phyloP scores from a whole-genome alignment of 1,140 invertebrate genomes.

The Solenopsis fugax region DNA sequence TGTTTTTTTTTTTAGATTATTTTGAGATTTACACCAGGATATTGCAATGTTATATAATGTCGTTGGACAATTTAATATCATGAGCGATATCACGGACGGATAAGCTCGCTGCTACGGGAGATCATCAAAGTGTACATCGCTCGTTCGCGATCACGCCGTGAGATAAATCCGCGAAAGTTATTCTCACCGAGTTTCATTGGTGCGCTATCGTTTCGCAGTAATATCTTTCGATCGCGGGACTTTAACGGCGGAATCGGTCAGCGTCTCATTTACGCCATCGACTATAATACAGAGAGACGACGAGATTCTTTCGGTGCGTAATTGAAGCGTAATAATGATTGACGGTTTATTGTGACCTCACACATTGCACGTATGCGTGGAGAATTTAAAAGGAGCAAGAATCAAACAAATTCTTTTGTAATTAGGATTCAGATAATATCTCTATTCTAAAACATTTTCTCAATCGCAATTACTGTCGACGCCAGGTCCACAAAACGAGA shows the following conservation, averaged over 20 bases:
- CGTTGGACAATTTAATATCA: slow-evolving; percentile 33
- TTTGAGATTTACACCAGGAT: background rate
- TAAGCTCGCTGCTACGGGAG: background rate
- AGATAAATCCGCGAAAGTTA: slow-evolving; percentile 35
- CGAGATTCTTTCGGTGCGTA: slow-evolving; percentile 55
- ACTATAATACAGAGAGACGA: slow-evolving; percentile 37
- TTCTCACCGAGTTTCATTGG: slow-evolving; percentile 8
- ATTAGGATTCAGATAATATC: background rate
- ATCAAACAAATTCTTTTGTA: background rate
- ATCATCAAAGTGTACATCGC: slow-evolving; percentile 15
- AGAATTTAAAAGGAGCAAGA: background rate
- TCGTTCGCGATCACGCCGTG: slow-evolving; percentile 30
- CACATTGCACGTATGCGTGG: background rate
- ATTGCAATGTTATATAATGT: slow-evolving; percentile 1
- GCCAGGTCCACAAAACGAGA: background rate
- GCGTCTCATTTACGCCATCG: slow-evolving; percentile 66
- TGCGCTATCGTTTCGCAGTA: slow-evolving; percentile 18
- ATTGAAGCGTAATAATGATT: slow-evolving; percentile 50
- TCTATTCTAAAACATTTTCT: background rate
- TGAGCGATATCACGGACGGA: slow-evolving; percentile 9
- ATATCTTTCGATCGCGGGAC: slow-evolving; percentile 30
- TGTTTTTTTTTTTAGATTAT: background rate
- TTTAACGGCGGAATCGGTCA: slow-evolving; percentile 56
- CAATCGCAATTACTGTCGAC: background rate
- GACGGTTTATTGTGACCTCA: slow-evolving; percentile 40